Conservation (phyloP, 1,140 invertebrate species). For the Gonioctena quinquepunctata region DNA sequence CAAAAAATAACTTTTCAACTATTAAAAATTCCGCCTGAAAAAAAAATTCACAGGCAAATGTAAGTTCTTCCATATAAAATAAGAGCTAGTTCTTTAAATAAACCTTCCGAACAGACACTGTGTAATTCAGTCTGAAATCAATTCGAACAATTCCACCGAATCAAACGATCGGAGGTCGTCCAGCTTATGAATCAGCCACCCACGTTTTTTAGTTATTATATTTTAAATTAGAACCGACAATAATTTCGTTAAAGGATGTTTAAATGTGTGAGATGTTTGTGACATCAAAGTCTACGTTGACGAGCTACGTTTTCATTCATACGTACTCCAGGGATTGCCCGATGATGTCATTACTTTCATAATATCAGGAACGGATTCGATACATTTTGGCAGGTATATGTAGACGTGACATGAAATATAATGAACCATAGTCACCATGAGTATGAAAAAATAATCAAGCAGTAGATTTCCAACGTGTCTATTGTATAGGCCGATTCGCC, state of each 20-base stretch:
- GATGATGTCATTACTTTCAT: conserved; percentile 1
- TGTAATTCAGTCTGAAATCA: not conserved
- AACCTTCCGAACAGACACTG: not conserved
- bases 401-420: too few relatives aligned
- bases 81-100: too few relatives aligned
- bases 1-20: too few relatives aligned
- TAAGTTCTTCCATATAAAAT: too few relatives aligned
- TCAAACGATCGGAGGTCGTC: not conserved
- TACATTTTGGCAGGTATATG: too few relatives aligned
- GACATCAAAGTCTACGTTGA: conserved; percentile 6
- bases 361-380: not conserved
- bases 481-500: too few relatives aligned
- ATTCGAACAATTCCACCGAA: not conserved
- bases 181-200: not conserved
- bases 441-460: too few relatives aligned
- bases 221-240: not conserved
- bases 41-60: too few relatives aligned
- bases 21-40: too few relatives aligned
- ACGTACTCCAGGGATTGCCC: not conserved
- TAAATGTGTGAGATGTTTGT: not conserved
- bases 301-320: conserved; percentile 11
- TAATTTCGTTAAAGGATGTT: not conserved
- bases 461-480: too few relatives aligned
- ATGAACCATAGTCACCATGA: too few relatives aligned
- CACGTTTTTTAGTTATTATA: not conserved